phyloP scores from a whole-genome alignment of 2,113 vertebrate species.

The Dunckerocampus dactyliophorus region DNA sequence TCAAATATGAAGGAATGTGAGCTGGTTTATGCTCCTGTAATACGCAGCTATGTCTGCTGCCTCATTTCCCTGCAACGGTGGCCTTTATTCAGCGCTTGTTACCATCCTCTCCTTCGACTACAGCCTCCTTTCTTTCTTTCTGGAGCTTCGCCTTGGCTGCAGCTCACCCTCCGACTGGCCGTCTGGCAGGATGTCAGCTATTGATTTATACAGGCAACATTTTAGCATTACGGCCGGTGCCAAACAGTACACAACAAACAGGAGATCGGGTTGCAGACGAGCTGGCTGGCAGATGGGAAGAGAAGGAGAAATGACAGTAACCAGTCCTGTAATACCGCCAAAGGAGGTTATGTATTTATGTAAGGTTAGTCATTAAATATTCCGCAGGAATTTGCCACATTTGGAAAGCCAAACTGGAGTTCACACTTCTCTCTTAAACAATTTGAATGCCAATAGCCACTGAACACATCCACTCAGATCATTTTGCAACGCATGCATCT shows the following conservation, averaged over 20 bases:
- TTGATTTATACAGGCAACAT: conserved; percentile 68
- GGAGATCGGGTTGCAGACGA: conserved; percentile 60
- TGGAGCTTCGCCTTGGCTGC: conserved; percentile 18
- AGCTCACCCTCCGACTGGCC: conserved; percentile 32
- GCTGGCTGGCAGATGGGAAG: conserved; percentile 35
- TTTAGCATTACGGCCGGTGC: conserved; percentile 62
- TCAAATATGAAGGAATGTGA: neutral
- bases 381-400: no score
- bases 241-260: conserved; percentile 70
- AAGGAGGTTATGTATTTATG: neutral
- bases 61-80: conserved; percentile 11
- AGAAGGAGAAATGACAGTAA: conserved; percentile 41
- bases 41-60: neutral
- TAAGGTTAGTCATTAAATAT: neutral
- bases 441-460: neutral
- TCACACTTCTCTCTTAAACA: neutral
- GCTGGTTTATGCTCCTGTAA: neutral
- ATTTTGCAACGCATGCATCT: no score
- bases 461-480: no score
- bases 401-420: no score
- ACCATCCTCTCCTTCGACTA: conserved; percentile 19
- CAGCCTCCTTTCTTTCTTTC: conserved; percentile 9
- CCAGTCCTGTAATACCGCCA: neutral
- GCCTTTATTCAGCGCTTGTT: conserved; percentile 24
- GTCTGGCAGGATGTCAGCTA: conserved; percentile 72